Evolutionary conservation across 1,140 invertebrate genomes (phyloP).

Genomic region (Drosophila nikananu): DNA sequence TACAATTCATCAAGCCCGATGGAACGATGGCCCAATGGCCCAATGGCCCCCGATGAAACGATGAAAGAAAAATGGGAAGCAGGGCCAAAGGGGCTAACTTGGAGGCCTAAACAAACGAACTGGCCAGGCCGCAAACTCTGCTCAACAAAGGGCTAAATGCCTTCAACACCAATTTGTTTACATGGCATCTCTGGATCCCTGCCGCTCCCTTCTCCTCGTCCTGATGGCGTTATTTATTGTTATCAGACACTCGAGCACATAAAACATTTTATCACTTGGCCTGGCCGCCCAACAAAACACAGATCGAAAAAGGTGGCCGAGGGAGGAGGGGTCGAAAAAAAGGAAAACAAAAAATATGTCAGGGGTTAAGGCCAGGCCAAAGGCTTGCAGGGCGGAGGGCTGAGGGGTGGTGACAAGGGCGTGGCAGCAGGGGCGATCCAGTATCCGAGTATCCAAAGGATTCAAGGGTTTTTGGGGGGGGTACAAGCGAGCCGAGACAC

Average conservation of each 20-base stretch:
- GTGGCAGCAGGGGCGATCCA: constrained; percentile 2
- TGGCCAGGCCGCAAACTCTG: constrained; percentile 52
- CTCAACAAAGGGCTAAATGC: constrained; percentile 57
- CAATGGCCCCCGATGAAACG: constrained; percentile 1
- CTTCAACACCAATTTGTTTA: constrained; percentile 82
- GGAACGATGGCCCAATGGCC: constrained; percentile 10
- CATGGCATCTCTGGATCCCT: constrained; percentile 48
- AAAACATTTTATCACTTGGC: constrained; percentile 83
- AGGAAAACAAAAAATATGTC: constrained; percentile 48
- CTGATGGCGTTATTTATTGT: constrained; percentile 83
- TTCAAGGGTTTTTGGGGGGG: constrained; percentile 4
- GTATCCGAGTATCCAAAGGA: not conserved
- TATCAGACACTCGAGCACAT: constrained; percentile 82
- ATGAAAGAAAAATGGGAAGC: not conserved
- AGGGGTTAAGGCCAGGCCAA: constrained; percentile 42
- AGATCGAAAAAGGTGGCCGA: constrained; percentile 18
- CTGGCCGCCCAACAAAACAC: constrained; percentile 43
- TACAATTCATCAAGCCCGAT: constrained; percentile 69
- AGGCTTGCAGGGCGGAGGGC: not conserved
- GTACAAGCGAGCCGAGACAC: constrained; percentile 10
- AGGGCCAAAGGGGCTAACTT: constrained; percentile 6
- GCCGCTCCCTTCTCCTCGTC: constrained; percentile 46
- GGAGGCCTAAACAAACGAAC: constrained; percentile 71
- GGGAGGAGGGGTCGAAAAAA: constrained; percentile 4
- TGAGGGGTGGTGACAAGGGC: constrained; percentile 12